These are phyloP conservation scores for Rhinolophus ferrumequinum DNA, from an alignment of 2,113 vertebrate genomes.

Conservation along the genomic window DNA sequence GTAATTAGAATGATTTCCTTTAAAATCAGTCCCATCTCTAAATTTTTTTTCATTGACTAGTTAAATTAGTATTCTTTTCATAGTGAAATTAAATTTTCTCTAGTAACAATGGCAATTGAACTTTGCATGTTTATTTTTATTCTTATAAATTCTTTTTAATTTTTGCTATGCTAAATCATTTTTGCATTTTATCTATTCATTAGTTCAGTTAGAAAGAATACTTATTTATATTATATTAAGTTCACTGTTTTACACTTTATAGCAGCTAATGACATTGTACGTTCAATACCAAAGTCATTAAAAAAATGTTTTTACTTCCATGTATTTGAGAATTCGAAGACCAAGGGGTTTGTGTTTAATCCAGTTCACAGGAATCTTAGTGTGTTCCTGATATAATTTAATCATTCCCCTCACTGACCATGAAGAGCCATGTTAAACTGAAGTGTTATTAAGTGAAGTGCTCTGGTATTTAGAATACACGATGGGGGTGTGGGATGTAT, in stretches of 20 bases:
- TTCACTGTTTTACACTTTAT: background rate
- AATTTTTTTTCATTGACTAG: background rate
- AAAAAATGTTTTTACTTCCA: slow-evolving; percentile 41
- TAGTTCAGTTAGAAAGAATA: background rate
- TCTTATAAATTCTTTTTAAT: background rate
- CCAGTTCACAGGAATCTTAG: slow-evolving; percentile 71
- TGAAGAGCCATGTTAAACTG: slow-evolving; percentile 79
- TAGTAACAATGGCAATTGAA: background rate
- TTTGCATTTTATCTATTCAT: background rate
- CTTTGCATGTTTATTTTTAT: slow-evolving; percentile 8
- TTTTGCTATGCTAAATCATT: background rate
- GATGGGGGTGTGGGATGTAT: slow-evolving; percentile 25
- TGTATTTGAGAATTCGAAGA: slow-evolving; percentile 70
- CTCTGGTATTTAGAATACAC: slow-evolving; percentile 61
- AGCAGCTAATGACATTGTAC: background rate
- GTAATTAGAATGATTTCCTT: background rate
- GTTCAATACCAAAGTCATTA: background rate
- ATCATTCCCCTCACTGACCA: slow-evolving; percentile 76
- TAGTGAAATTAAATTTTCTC: background rate
- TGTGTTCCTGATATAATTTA: slow-evolving; percentile 80
- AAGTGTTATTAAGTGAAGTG: slow-evolving; percentile 73
- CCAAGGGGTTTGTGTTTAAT: slow-evolving; percentile 71
- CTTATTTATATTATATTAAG: background rate
- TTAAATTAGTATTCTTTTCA: background rate
- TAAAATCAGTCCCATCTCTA: background rate